phyloP scores from a whole-genome alignment of 2,888 invertebrate genomes.

The Plusia festucae region DNA sequence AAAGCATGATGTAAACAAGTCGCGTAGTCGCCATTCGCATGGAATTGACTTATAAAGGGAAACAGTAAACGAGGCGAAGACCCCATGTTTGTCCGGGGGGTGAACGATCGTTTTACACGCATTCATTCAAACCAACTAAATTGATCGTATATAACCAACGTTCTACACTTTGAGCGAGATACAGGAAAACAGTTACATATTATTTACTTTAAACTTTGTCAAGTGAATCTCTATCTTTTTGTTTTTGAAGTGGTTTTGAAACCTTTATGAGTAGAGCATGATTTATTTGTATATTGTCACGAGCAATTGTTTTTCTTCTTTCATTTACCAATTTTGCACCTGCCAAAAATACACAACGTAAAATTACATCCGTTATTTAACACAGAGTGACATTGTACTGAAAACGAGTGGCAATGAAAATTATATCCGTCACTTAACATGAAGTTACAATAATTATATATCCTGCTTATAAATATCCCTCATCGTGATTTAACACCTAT shows the following conservation, averaged over 20 bases:
- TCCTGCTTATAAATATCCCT: slow-evolving; percentile 41
- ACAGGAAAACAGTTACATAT: slow-evolving; percentile 17
- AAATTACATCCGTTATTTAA: background rate
- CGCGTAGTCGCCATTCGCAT: slow-evolving; percentile 62
- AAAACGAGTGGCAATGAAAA: background rate
- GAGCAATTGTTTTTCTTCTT: too few species aligned
- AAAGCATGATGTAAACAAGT: slow-evolving; percentile 66
- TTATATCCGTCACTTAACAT: background rate
- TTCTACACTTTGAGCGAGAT: background rate
- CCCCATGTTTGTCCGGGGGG: slow-evolving; percentile 61
- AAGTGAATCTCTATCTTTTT: slow-evolving; percentile 6
- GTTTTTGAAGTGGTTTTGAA: too few species aligned
- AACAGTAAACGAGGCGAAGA: slow-evolving; percentile 59
- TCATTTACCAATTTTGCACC: too few species aligned
- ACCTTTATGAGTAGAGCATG: too few species aligned
- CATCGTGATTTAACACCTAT: slow-evolving; percentile 37
- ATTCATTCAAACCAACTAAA: slow-evolving; percentile 59
- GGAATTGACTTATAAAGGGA: slow-evolving; percentile 68
- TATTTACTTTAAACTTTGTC: slow-evolving; percentile 22
- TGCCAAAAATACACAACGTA: too few species aligned
- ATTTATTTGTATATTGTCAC: too few species aligned
- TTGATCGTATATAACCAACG: slow-evolving; percentile 53
- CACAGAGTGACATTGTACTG: background rate
- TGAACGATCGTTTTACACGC: slow-evolving; percentile 64
- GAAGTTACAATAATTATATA: slow-evolving; percentile 20